Evolutionary conservation across 2,797 vertebrate genomes (phyloP), one percentile per base, ranked within the genome.

Genomic region (Hoplostethus atlanticus): DNA sequence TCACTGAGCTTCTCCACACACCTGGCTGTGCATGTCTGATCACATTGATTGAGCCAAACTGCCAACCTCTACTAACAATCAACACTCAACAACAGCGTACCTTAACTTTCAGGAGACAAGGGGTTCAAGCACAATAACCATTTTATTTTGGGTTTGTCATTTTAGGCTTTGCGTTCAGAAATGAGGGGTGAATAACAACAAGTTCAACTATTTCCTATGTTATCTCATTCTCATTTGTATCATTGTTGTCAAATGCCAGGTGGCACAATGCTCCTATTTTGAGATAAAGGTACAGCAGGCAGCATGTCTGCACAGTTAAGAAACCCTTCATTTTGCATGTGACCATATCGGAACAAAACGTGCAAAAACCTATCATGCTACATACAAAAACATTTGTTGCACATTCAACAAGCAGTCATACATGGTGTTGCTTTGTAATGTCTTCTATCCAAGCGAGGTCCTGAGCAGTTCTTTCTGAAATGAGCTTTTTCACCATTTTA

Each of bases 1-100:
- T 93, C 52, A 16, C 73, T 77, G 79, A 89, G 84, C 83, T 69
- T 85, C 82, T 77, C 68, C 78, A 66, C 84, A 87, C 91, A 92
- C 83, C 87, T 90, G 81, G 71, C 72, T 80, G 68, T 87, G 80
- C 89, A 84, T 71, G 77, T 58, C 52, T 77, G 82, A 87, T 85
- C 68, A 77, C 79, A 90, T 75, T 81, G 83, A 90, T 89, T 36
- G 50, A 81, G 76, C 57, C 64, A 52, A 34, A 38, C 60, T 21
- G 36, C 21, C 34, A 84, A 75, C 30, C 36, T 77, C 65, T 56
- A 16, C 60, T 57, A 71, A 70, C 60, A 76, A 80, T 42, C 36
- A 73, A 42, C 47, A 30, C 53, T 74, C 46, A 52, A 51, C 54
- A 74, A 59, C 60, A 71, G 42, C 4, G 15, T 1, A 55, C 50